Conservation (phyloP, 1,140 invertebrate species). For the Drosophila seguyi region DNA sequence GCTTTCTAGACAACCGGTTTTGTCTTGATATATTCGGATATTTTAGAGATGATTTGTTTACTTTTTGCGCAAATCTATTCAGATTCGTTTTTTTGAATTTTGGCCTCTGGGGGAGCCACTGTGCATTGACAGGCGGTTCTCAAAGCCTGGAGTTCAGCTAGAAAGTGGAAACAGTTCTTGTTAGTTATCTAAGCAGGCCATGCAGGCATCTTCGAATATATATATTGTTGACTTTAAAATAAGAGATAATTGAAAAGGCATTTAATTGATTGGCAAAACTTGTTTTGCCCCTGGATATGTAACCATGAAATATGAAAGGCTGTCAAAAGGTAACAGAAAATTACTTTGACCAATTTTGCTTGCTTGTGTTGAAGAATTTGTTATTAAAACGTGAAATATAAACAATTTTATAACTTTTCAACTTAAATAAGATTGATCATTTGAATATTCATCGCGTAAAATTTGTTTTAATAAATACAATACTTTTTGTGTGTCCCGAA, state of each 20-base stretch:
- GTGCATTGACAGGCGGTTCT: constrained; percentile 52
- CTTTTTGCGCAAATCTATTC: too few relatives aligned
- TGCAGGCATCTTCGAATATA: not conserved
- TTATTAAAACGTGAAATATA: not conserved
- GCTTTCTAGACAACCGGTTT: too few relatives aligned
- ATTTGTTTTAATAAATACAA: too few relatives aligned
- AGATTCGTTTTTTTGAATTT: too few relatives aligned
- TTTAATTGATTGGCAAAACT: not conserved
- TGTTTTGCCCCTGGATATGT: not conserved
- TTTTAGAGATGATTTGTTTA: too few relatives aligned
- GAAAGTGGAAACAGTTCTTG: constrained; percentile 13
- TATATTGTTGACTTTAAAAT: not conserved
- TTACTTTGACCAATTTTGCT: not conserved
- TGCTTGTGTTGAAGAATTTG: not conserved
- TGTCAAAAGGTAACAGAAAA: constrained; percentile 2
- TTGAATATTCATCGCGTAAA: not conserved
- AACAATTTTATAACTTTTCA: not conserved
- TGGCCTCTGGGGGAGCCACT: too few relatives aligned
- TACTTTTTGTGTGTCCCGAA: too few relatives aligned
- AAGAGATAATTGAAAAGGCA: not conserved
- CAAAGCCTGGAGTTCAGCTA: constrained; percentile 22
- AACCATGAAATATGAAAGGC: not conserved
- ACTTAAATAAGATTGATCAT: not conserved
- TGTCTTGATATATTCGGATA: too few relatives aligned
- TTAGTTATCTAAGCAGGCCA: not conserved